A percentile compares a stretch with the other conserved stretches of the same genome.
phyloP scores from a whole-genome alignment of 2,113 vertebrate species.

The Macrotus californicus region DNA sequence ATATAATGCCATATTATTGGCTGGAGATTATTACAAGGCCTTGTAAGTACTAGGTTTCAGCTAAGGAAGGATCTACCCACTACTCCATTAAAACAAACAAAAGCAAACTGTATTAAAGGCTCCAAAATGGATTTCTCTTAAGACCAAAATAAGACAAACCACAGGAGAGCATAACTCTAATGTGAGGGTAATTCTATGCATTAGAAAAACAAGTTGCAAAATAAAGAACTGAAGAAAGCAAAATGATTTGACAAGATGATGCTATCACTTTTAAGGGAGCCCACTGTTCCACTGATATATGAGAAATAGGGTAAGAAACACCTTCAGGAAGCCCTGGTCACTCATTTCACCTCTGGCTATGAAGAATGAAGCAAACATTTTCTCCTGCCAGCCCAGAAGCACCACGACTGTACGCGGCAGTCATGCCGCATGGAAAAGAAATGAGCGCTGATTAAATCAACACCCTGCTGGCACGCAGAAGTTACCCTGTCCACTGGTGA shows the following conservation, averaged over 20 bases:
- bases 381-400: neutral
- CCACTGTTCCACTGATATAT: neutral
- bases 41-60: neutral
- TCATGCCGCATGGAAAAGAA: neutral
- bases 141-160: neutral
- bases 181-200: neutral
- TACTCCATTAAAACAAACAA: neutral
- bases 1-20: neutral
- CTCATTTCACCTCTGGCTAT: neutral
- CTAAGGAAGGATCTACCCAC: neutral
- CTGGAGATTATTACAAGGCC: neutral
- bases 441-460: neutral
- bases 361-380: neutral
- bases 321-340: neutral
- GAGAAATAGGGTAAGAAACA: neutral
- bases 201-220: neutral
- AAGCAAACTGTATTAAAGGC: neutral
- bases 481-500: neutral
- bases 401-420: rapidly evolving
- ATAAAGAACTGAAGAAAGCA: neutral
- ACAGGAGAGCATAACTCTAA: neutral
- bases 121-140: neutral
- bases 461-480: neutral
- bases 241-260: neutral
- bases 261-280: neutral